phyloP scores from a whole-genome alignment of 2,113 vertebrate species.

The Tyto alba region DNA sequence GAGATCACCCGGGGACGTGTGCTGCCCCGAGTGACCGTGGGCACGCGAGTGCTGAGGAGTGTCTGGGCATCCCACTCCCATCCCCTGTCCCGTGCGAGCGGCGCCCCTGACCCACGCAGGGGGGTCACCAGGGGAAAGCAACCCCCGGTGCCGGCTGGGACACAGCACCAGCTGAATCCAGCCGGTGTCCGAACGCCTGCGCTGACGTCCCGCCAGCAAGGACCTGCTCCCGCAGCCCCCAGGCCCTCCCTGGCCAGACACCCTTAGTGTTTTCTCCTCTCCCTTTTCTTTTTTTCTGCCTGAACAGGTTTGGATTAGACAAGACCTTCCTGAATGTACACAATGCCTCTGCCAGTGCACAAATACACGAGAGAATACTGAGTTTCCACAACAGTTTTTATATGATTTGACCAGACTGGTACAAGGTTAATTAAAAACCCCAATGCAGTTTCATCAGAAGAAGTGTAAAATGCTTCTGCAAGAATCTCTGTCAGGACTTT shows the following conservation, averaged over 20 bases:
- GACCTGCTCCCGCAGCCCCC: rapidly evolving
- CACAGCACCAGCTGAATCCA: rapidly evolving
- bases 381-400: not conserved
- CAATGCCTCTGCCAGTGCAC: not conserved
- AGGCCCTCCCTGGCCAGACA: rapidly evolving
- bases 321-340: not conserved
- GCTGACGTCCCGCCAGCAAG: rapidly evolving
- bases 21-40: not conserved
- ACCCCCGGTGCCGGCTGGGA: too few species aligned
- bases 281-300: not conserved
- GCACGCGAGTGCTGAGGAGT: too few species aligned
- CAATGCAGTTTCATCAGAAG: not conserved
- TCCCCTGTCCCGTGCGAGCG: too few species aligned
- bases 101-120: too few species aligned
- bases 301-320: not conserved
- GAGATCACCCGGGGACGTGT: not conserved
- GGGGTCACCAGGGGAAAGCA: too few species aligned
- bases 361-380: not conserved
- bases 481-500: not conserved
- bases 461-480: not conserved
- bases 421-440: not conserved
- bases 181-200: rapidly evolving
- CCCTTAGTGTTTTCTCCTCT: not conserved
- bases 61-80: too few species aligned
- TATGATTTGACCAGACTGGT: not conserved